These are phyloP conservation scores for Rousettus madagascariensis DNA, from an alignment of 2,797 vertebrate species.

Conservation along the genomic window DNA sequence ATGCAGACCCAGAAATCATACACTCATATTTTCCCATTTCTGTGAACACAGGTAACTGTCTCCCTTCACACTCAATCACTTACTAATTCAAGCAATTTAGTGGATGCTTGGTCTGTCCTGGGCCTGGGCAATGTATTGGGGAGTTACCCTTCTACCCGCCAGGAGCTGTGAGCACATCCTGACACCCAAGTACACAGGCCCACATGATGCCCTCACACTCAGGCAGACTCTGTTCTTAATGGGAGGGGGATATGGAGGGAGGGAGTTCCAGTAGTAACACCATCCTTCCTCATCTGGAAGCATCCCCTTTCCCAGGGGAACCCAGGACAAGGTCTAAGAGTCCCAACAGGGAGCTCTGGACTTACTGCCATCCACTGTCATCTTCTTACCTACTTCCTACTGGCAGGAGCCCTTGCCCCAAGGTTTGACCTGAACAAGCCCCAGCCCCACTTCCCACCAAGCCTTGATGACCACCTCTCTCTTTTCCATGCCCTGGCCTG, in stretches of 20 bases:
- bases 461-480: slow-evolving; percentile 25
- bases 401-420: background rate
- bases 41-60: background rate
- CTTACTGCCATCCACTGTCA: background rate
- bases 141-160: background rate
- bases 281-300: background rate
- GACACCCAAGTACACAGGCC: background rate
- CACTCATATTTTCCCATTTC: background rate
- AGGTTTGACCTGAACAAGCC: background rate
- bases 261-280: background rate
- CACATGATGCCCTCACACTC: background rate
- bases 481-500: slow-evolving; percentile 49
- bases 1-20: background rate
- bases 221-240: background rate
- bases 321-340: background rate
- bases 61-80: background rate
- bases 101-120: background rate
- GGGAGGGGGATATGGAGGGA: background rate
- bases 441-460: background rate
- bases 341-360: background rate
- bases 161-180: background rate
- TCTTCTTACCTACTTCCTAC: background rate
- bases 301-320: background rate
- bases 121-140: background rate
- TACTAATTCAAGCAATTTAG: background rate